Conservation (phyloP, 2,797 vertebrate genomes). For the Meriones psammophilus region DNA sequence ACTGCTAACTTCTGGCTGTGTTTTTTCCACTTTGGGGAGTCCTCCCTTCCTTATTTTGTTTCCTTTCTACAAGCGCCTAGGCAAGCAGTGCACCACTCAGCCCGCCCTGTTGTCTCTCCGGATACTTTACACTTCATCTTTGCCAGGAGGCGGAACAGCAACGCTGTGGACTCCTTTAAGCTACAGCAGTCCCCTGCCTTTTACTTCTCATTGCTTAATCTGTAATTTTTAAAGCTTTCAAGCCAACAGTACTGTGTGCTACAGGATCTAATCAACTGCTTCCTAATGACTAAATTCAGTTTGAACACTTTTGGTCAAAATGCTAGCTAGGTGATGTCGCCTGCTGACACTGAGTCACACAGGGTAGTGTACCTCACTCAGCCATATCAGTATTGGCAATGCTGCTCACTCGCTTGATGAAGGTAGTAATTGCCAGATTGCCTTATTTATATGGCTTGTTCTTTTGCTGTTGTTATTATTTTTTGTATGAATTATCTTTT, state of each 20-base stretch:
- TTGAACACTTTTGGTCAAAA: conserved; percentile 1
- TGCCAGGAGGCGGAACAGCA: neutral
- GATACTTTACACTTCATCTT: neutral
- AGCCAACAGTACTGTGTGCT: neutral
- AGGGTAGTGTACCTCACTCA: neutral
- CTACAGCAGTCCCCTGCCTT: neutral
- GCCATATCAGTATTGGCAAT: neutral
- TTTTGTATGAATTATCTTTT: neutral
- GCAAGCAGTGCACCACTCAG: neutral
- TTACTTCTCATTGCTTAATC: conserved; percentile 16
- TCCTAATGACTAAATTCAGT: neutral
- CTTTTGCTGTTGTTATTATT: neutral
- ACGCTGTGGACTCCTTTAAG: neutral
- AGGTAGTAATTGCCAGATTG: neutral
- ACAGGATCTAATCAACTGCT: neutral
- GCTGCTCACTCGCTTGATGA: neutral
- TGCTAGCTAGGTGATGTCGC: neutral
- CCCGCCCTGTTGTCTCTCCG: neutral
- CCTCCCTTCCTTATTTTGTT: neutral
- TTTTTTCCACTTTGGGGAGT: neutral
- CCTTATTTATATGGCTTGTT: neutral
- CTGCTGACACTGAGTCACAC: neutral
- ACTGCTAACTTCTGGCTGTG: neutral
- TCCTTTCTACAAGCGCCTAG: neutral
- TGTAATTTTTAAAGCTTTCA: neutral